These are phyloP conservation scores for Eleutherodactylus coqui DNA, from an alignment of 2,797 vertebrate species.

Conservation along the genomic window DNA sequence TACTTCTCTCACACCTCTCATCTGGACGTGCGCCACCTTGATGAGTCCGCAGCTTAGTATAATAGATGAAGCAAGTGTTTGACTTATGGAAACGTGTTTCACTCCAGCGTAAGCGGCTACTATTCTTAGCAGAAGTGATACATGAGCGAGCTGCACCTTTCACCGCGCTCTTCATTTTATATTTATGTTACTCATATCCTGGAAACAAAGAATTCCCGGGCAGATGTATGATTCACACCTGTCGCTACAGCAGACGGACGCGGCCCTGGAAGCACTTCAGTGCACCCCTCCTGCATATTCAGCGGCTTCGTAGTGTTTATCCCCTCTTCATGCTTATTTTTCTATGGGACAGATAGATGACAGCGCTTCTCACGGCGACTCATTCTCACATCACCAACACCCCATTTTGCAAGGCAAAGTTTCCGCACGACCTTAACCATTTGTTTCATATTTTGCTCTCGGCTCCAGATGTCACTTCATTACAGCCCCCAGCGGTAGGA, in stretches of 20 bases:
- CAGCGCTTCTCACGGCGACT: conserved; percentile 48
- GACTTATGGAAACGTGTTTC: background rate
- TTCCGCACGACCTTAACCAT: conserved; percentile 35
- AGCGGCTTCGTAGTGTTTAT: background rate
- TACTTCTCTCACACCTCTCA: background rate
- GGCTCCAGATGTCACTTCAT: conserved; percentile 46
- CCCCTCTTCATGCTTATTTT: conserved; percentile 35
- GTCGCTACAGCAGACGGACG: conserved; percentile 16
- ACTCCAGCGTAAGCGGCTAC: background rate
- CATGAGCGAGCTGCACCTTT: conserved; percentile 9
- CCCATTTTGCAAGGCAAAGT: conserved; percentile 28
- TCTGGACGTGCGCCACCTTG: background rate
- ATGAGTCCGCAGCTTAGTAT: background rate
- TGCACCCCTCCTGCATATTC: background rate
- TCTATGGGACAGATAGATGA: conserved; percentile 23
- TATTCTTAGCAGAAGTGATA: conserved; percentile 30
- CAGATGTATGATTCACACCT: conserved; percentile 40
- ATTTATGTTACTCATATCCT: conserved; percentile 46
- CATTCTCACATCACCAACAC: conserved; percentile 56
- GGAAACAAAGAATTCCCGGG: conserved; percentile 34
- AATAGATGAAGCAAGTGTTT: background rate
- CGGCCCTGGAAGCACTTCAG: background rate
- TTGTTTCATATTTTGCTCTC: background rate
- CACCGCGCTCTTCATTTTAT: conserved; percentile 19
- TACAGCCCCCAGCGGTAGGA: conserved; percentile 37